Evolutionary conservation across 2,888 invertebrate species (phyloP), one percentile per base, ranked within the genome.

Genomic region (Acrobasis suavella): DNA sequence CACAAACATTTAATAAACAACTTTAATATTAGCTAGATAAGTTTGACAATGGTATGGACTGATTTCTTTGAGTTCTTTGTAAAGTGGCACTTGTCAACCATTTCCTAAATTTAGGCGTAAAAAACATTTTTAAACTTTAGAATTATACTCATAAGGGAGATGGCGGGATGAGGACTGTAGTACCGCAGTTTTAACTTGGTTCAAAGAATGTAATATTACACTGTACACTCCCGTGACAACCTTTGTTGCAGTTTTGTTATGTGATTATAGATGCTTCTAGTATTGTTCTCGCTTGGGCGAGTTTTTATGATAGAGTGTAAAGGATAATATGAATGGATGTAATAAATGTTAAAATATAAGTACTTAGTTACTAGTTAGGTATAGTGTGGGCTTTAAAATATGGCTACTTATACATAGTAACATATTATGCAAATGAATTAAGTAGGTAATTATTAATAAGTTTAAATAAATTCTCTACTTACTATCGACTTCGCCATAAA

Each of bases 201-300:
- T 22, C 14, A 9, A 54, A 54, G 9, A n/a, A 38, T 54, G 54
- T 38, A 54, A 54, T 15, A 38, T 15, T 14, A 56, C 42, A 56
- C 14, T 1, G 17, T 22, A 32, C 7, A 22, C 17, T 42, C 17
- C 17, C 56, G 17, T 56, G n/a, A 16, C 56, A 56, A 39, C 12
- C 16, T 42, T 56, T 56, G 42, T 56, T 22, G 22, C 16, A 56
- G 60, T 51, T 46, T 62, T 38, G 39, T 62, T 56, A 62, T 62
- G 50, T 51, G 15, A 55, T 59, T 50, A 62, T 1, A 14, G n/a
- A 56, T 46, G 56, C 56, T 46, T 22, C 8, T 42, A 32, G 12
- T 39, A 56, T 42, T 56, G 46, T 56, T 42, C 22, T 15, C 17
- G 56, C 32, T 52, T 37, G 38, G 10, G 15, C 38, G 38, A 38